A percentile compares a stretch with the other conserved stretches of the same genome.
Conservation (phyloP, 2,797 vertebrate species). For the Ibycter americanus region DNA sequence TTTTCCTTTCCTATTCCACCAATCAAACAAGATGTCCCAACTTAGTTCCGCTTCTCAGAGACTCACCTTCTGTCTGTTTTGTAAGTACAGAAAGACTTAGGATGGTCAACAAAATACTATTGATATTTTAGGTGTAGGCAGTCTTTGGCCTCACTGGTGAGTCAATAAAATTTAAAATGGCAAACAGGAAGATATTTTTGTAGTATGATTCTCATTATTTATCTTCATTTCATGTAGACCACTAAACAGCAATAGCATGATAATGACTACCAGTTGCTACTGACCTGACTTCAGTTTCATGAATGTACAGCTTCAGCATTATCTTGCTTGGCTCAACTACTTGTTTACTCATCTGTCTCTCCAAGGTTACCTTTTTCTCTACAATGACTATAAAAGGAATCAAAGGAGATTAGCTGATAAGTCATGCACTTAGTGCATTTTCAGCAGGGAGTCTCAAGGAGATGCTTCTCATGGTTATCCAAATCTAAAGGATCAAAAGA, state of each 20-base stretch:
- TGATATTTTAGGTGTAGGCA: neutral
- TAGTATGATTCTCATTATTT: neutral
- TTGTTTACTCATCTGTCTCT: neutral
- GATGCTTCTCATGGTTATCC: neutral
- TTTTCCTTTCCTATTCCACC: neutral
- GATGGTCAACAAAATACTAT: neutral
- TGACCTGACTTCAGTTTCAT: neutral
- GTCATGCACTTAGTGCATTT: neutral
- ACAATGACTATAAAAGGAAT: neutral
- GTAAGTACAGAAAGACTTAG: neutral
- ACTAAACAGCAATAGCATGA: neutral
- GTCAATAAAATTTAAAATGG: neutral
- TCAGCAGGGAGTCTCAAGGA: neutral
- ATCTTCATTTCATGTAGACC: neutral
- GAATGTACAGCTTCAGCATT: neutral
- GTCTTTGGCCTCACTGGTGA: neutral
- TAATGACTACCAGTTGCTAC: neutral
- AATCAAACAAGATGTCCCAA: neutral
- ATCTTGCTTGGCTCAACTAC: neutral
- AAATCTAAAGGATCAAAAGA: neutral
- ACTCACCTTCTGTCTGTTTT: neutral
- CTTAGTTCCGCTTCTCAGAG: neutral
- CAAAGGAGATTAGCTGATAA: neutral
- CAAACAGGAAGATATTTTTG: neutral
- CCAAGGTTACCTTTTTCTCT: neutral